phyloP scores from a whole-genome alignment of 2,888 invertebrate genomes.

The Noctua janthina region DNA sequence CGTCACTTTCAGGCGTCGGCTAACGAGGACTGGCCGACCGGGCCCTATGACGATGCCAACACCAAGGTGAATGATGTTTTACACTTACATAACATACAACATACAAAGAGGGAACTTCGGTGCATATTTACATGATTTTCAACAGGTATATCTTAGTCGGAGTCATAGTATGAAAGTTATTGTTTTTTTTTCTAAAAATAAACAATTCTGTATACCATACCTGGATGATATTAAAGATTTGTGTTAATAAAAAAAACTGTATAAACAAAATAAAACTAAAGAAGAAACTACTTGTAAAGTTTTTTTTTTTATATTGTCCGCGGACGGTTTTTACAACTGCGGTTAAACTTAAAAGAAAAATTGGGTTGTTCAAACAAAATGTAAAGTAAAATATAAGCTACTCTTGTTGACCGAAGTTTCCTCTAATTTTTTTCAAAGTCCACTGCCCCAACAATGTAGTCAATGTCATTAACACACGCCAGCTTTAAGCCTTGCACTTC shows the following conservation, averaged over 20 bases:
- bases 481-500: constrained; percentile 71
- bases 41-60: constrained; percentile 86
- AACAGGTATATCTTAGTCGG: not conserved
- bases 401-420: constrained; percentile 42
- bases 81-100: constrained; percentile 59
- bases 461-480: constrained; percentile 68
- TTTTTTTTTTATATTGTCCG: not conserved
- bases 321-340: too few relatives aligned
- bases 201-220: too few relatives aligned
- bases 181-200: too few relatives aligned
- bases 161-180: not conserved
- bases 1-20: constrained; percentile 84
- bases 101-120: constrained; percentile 46
- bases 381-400: not conserved
- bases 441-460: constrained; percentile 20
- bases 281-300: not conserved
- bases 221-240: too few relatives aligned
- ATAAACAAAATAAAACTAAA: not conserved
- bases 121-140: not conserved
- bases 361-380: not conserved
- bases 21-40: constrained; percentile 88
- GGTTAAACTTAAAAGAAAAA: too few relatives aligned
- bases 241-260: too few relatives aligned
- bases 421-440: not conserved
- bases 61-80: constrained; percentile 86